phyloP scores from a whole-genome alignment of 2,888 invertebrate genomes.

The Erannis defoliaria region DNA sequence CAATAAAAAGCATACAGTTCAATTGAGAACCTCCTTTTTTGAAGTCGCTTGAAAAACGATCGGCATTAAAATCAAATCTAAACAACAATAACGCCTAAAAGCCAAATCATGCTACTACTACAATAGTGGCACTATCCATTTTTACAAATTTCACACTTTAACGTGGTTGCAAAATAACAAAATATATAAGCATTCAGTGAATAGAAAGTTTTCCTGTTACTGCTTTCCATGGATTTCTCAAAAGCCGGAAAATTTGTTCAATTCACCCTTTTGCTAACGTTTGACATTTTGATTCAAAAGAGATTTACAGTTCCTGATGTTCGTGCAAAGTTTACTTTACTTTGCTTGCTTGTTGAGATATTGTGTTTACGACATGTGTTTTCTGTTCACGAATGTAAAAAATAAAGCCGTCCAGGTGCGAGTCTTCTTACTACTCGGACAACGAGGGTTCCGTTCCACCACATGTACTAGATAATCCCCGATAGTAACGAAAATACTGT shows the following conservation, averaged over 20 bases:
- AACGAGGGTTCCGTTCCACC: too few relatives aligned
- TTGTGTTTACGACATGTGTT: not conserved
- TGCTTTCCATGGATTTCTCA: constrained; percentile 60
- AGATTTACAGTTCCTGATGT: constrained; percentile 54
- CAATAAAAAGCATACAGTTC: too few relatives aligned
- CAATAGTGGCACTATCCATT: too few relatives aligned
- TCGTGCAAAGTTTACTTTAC: constrained; percentile 55
- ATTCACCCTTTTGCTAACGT: constrained; percentile 63
- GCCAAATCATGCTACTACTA: too few relatives aligned
- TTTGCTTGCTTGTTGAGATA: not conserved
- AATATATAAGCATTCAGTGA: constrained; percentile 11
- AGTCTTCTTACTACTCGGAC: not conserved
- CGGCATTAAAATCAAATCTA: too few relatives aligned
- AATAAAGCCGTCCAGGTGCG: too few relatives aligned
- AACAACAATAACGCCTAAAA: too few relatives aligned
- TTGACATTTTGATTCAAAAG: constrained; percentile 70
- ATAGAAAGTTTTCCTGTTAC: constrained; percentile 46
- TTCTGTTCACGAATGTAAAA: not conserved
- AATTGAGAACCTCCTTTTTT: too few relatives aligned
- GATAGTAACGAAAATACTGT: too few relatives aligned
- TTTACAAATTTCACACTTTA: too few relatives aligned
- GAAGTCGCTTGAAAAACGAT: too few relatives aligned
- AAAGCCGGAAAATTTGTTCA: constrained; percentile 75
- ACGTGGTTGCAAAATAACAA: constrained; percentile 1
- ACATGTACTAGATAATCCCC: too few relatives aligned